Conservation (phyloP, 2,113 vertebrate genomes). For the Pionites leucogaster region DNA sequence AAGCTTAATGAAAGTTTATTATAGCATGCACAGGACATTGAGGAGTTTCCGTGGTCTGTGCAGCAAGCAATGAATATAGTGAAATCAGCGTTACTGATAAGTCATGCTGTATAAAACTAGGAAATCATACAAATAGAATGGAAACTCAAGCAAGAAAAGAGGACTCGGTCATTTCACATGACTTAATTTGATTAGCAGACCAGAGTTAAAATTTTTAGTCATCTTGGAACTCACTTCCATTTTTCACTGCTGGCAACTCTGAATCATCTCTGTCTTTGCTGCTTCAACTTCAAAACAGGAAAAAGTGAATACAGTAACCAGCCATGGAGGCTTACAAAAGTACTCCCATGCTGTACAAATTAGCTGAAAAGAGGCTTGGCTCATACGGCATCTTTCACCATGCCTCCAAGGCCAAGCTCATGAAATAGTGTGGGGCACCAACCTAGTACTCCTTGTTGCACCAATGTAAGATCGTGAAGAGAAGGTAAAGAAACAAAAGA, state of each 20-base stretch:
- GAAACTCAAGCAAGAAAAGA: background rate
- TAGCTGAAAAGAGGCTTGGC: background rate
- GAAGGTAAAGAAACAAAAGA: background rate
- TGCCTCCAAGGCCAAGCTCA: background rate
- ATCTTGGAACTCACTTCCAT: slow-evolving; percentile 17
- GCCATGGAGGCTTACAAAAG: background rate
- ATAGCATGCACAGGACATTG: background rate
- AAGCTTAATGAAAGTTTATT: background rate
- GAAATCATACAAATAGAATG: background rate
- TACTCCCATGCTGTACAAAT: background rate
- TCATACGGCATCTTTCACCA: background rate
- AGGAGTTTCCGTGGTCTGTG: background rate
- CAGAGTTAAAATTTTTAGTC: slow-evolving; percentile 1
- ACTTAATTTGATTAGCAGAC: slow-evolving; percentile 1
- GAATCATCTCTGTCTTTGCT: slow-evolving; percentile 37
- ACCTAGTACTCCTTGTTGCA: background rate
- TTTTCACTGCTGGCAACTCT: slow-evolving; percentile 16
- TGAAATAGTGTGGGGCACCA: background rate
- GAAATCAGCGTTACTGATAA: background rate
- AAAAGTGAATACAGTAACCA: slow-evolving; percentile 29
- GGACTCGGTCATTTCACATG: background rate
- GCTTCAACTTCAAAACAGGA: slow-evolving; percentile 52
- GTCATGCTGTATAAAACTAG: background rate
- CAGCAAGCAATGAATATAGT: background rate
- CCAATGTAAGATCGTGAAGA: background rate